Evolutionary conservation across 2,113 vertebrate genomes (phyloP).

Genomic region (Benthochromis sp.): DNA sequence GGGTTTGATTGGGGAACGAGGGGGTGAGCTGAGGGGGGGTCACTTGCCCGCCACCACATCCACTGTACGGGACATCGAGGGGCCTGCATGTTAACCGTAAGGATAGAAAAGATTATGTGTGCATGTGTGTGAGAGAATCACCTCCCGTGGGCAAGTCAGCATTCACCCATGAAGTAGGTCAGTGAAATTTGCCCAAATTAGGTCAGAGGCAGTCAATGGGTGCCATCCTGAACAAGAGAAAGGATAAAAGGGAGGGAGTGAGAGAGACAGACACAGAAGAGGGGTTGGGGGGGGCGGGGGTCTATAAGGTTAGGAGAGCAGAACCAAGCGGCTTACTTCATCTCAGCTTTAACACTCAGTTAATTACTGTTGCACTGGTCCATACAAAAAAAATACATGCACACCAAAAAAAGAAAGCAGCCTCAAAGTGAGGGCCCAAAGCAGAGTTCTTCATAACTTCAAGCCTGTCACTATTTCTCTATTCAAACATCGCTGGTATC

Average conservation of each 20-base stretch:
- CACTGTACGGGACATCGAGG: background rate
- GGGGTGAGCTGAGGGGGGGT: background rate
- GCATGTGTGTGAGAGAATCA: slow-evolving; percentile 34
- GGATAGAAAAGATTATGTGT: background rate
- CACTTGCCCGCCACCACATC: background rate
- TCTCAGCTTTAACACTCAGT: slow-evolving; percentile 33
- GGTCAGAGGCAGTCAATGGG: slow-evolving; percentile 66
- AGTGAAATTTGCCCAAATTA: slow-evolving; percentile 73
- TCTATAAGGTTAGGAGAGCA: slow-evolving; percentile 29
- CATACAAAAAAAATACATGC: background rate
- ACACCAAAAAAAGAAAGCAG: background rate
- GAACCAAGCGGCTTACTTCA: slow-evolving; percentile 45
- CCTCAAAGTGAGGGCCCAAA: background rate
- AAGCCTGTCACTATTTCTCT: slow-evolving; percentile 15
- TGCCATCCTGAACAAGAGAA: slow-evolving; percentile 46
- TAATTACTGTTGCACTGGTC: slow-evolving; percentile 32
- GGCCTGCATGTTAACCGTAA: slow-evolving; percentile 20
- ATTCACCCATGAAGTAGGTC: slow-evolving; percentile 72
- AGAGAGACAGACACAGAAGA: background rate
- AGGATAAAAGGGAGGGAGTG: background rate
- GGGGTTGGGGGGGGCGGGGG: background rate
- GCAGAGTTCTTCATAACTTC: slow-evolving; percentile 13
- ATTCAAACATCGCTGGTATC: slow-evolving; percentile 30
- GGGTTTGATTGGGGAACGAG: background rate
- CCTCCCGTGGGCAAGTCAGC: slow-evolving; percentile 60